Percentiles rank a stretch among this genome's conserved stretches.
Evolutionary conservation across 2,888 invertebrate species (phyloP).

Genomic region (Nycteola revayana): DNA sequence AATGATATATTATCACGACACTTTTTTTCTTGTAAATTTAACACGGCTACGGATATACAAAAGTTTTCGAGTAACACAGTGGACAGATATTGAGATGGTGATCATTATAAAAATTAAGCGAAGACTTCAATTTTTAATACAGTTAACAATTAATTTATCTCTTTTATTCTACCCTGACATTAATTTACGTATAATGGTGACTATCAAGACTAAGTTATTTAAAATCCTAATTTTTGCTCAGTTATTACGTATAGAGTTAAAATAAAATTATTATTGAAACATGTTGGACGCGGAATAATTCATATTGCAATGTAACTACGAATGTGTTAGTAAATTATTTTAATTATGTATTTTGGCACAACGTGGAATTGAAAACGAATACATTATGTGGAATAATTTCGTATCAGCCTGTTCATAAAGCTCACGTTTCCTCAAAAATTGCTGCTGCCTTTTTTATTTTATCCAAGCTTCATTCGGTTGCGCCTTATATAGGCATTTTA

Average conservation of each 20-base stretch:
- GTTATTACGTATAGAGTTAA: conserved; percentile 64
- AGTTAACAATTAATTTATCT: conserved; percentile 61
- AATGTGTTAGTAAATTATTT: conserved; percentile 38
- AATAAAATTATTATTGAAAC: conserved; percentile 33
- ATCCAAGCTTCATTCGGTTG: conserved; percentile 27
- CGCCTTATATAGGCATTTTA: conserved; percentile 32
- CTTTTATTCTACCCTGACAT: conserved; percentile 88
- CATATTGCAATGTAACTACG: conserved; percentile 26
- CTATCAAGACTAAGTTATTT: conserved; percentile 76
- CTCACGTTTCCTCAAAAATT: conserved; percentile 19
- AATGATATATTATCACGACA: conserved; percentile 71
- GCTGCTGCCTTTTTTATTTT: conserved; percentile 28
- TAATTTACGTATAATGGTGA: conserved; percentile 94
- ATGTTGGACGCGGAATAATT: conserved; percentile 40
- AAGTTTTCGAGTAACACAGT: conserved; percentile 54
- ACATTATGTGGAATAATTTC: conserved; percentile 22
- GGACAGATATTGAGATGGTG: conserved; percentile 72
- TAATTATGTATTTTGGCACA: conserved; percentile 74
- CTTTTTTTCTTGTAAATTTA: conserved; percentile 40
- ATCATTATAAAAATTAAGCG: conserved; percentile 70
- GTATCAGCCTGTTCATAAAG: conserved; percentile 27
- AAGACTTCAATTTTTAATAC: conserved; percentile 64
- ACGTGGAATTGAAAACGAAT: conserved; percentile 63
- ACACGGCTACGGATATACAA: conserved; percentile 40
- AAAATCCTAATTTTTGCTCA: conserved; percentile 67